These are phyloP conservation scores for Ariopsis seemanni DNA, from an alignment of 2,113 vertebrate genomes.

Conservation along the genomic window DNA sequence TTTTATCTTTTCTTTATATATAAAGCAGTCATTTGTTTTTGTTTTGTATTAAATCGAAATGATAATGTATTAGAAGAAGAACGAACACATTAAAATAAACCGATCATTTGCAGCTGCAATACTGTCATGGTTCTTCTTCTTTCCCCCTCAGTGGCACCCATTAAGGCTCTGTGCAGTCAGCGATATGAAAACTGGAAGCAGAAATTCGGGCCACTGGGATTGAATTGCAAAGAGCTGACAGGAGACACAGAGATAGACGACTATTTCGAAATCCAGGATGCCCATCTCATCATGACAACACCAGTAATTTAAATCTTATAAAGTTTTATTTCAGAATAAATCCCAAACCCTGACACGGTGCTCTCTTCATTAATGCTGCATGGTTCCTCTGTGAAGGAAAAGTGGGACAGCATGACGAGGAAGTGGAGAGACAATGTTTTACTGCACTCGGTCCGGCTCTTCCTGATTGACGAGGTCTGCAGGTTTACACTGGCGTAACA, in stretches of 20 bases:
- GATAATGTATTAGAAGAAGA: not conserved
- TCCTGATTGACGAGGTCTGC: slow-evolving; percentile 93
- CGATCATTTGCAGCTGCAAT: not conserved
- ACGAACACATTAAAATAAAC: not conserved
- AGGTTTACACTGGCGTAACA: not conserved
- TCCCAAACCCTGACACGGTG: no score
- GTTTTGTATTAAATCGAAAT: no score
- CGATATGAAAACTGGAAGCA: slow-evolving; percentile 91
- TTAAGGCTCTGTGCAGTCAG: slow-evolving; percentile 96
- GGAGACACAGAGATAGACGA: slow-evolving; percentile 95
- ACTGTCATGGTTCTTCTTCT: not conserved
- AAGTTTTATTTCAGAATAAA: not conserved
- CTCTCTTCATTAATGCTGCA: not conserved
- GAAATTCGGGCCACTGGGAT: slow-evolving; percentile 91
- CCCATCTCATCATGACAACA: slow-evolving; percentile 94
- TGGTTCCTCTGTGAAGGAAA: slow-evolving; percentile 78
- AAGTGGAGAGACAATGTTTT: slow-evolving; percentile 93
- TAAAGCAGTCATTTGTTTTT: no score
- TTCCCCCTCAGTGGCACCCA: slow-evolving; percentile 87
- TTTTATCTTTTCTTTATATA: not conserved
- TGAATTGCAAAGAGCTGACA: slow-evolving; percentile 93
- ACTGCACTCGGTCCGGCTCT: slow-evolving; percentile 87
- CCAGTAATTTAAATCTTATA: slow-evolving; percentile 77
- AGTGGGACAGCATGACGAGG: slow-evolving; percentile 99
- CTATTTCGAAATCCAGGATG: slow-evolving; percentile 94